Evolutionary conservation across 2,888 invertebrate species (phyloP).

Genomic region (Lasioglossum malachurum): DNA sequence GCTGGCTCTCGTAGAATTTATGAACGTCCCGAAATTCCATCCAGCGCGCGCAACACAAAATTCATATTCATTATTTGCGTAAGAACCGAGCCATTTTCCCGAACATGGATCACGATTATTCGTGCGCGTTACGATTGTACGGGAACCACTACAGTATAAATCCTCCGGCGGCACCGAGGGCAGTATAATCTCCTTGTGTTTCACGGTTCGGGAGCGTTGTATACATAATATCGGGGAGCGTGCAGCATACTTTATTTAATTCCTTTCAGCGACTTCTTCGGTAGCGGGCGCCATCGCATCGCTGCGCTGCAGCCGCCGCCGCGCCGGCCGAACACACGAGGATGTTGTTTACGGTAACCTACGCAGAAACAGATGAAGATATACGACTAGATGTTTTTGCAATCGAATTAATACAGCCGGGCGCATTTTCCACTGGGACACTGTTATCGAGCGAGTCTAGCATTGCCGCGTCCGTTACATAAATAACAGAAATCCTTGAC

Average conservation of each 20-base stretch:
- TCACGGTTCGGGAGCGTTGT: constrained; percentile 43
- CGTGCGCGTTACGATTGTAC: constrained; percentile 27
- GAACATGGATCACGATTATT: constrained; percentile 9
- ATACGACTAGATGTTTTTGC: constrained; percentile 41
- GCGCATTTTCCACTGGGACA: constrained; percentile 38
- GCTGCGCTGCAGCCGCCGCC: background rate
- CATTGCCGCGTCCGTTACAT: background rate
- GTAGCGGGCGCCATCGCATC: background rate
- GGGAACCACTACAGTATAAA: constrained; percentile 50
- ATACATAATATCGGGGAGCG: constrained; percentile 47
- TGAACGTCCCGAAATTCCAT: background rate
- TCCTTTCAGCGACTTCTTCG: constrained; percentile 37
- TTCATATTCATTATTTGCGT: constrained; percentile 6
- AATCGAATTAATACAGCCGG: constrained; percentile 62
- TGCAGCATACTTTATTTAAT: constrained; percentile 65
- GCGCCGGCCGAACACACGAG: constrained; percentile 28
- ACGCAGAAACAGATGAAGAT: constrained; percentile 60
- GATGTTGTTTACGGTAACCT: constrained; percentile 49
- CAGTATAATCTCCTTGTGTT: constrained; percentile 60
- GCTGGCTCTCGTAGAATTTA: background rate
- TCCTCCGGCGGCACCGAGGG: constrained; percentile 32
- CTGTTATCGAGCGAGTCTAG: constrained; percentile 11
- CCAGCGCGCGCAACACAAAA: background rate
- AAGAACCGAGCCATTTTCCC: constrained; percentile 20
- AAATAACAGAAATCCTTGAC: background rate